These are phyloP conservation scores for Fulmarus glacialis DNA, from an alignment of 2,113 vertebrate species.

Conservation along the genomic window DNA sequence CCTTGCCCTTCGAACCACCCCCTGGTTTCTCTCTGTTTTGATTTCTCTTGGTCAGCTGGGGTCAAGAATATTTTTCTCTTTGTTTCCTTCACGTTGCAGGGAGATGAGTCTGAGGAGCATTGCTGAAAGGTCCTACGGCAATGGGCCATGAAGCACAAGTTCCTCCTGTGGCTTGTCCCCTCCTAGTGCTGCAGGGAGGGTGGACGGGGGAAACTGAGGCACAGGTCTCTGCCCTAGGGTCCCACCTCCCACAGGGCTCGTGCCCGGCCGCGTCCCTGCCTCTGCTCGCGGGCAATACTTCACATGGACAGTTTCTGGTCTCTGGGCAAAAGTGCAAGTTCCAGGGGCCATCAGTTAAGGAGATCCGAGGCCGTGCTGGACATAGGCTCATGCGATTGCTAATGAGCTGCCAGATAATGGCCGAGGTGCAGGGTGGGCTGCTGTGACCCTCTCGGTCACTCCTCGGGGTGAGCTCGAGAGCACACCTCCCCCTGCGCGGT, in stretches of 20 bases:
- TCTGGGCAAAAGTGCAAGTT: background rate
- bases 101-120: background rate
- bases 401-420: rapidly evolving
- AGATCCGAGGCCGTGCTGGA: background rate
- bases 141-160: background rate
- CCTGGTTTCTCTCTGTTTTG: background rate
- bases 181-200: background rate
- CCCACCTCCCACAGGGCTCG: background rate
- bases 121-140: background rate
- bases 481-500: rapidly evolving
- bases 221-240: background rate
- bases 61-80: background rate
- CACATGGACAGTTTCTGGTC: too few relatives aligned
- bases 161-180: background rate
- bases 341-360: background rate
- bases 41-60: background rate
- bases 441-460: background rate
- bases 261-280: background rate
- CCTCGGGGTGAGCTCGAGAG: background rate
- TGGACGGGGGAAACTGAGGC: background rate
- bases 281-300: rapidly evolving
- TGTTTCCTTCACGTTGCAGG: background rate
- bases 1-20: rapidly evolving
- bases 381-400: background rate
- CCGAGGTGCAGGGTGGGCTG: background rate